Evolutionary conservation across 2,888 invertebrate genomes (phyloP), one percentile per base, ranked within the genome.

Genomic region (Muscina levida): DNA sequence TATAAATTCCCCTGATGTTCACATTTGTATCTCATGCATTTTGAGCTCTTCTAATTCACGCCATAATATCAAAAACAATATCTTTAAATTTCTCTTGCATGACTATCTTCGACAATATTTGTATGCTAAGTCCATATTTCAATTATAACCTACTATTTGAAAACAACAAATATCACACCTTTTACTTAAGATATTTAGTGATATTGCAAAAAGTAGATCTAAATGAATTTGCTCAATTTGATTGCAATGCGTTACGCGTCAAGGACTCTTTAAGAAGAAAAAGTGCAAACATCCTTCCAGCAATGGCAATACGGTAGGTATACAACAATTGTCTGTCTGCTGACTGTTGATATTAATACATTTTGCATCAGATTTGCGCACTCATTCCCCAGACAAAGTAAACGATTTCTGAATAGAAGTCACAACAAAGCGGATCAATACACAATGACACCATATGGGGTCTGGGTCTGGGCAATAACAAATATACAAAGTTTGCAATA

Each of bases 351-450:
- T 77, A 71, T 62, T 39, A 62, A 68, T 77, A 46, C 56, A 74
- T 77, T 77, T 72, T 74, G 81, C 77, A 74, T 70, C 74, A 74
- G 59, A 77, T 53, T 77, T 77, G 80, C 80, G 67, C 74, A 81
- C 67, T 42, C 26, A 66, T 39, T 65, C 26, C 42, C 37, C 6
- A 17, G 57, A 71, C 42, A 39, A 72, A 46, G 57, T 22, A 57
- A 70, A 57, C 5, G 31, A 39, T 1, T 17, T 24, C 19, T 73
- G 44, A 73, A 57, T 62, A 75, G 53, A 77, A 81, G 67, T 71
- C 77, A 74, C 71, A 77, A 74, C 53, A 81, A 74, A 74, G 62
- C 15, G 17, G 19, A 59, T 19, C 59, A 15, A 57, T 19, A 44
- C n/a, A 79, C 74, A 81, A 81, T 56, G 39, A 22, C 67, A 72